Evolutionary conservation across 2,113 vertebrate genomes (phyloP).

Genomic region (Dipodomys ordii): DNA sequence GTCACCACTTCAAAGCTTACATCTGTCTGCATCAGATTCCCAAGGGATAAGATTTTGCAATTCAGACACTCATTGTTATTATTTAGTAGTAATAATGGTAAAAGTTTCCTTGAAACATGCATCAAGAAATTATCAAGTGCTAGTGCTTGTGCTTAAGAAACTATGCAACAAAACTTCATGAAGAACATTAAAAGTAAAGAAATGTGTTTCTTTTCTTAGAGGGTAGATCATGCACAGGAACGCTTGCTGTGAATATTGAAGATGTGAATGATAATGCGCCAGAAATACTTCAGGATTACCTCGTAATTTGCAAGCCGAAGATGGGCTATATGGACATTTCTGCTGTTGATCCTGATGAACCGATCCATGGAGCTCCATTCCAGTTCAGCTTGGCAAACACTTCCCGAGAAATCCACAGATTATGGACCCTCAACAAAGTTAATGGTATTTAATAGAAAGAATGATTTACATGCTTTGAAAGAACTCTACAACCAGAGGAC

Average conservation of each 20-base stretch:
- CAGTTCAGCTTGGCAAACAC: slow-evolving; percentile 69
- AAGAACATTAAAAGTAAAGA: not conserved
- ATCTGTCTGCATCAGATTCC: not conserved
- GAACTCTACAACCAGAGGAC: not conserved
- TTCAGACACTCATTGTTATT: not conserved
- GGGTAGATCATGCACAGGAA: slow-evolving; percentile 91
- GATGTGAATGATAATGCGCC: slow-evolving; percentile 92
- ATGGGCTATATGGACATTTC: slow-evolving; percentile 69
- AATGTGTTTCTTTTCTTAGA: slow-evolving; percentile 80
- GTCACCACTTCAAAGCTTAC: not conserved
- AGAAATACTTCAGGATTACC: slow-evolving; percentile 22
- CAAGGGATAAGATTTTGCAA: not conserved
- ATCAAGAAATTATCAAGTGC: not conserved
- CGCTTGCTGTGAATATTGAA: slow-evolving; percentile 87
- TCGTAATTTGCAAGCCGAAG: slow-evolving; percentile 87
- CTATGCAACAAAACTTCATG: not conserved
- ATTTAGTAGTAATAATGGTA: not conserved
- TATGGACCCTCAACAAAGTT: slow-evolving; percentile 86
- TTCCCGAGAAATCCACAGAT: slow-evolving; percentile 80
- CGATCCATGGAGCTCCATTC: slow-evolving; percentile 87
- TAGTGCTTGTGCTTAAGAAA: not conserved
- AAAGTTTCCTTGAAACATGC: not conserved
- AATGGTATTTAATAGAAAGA: slow-evolving; percentile 86
- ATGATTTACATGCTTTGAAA: not conserved
- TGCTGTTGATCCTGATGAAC: slow-evolving; percentile 87